Percentiles rank a stretch among this genome's conserved stretches.
phyloP scores from a whole-genome alignment of 1,140 invertebrate species.

The Diorhabda carinulata region DNA sequence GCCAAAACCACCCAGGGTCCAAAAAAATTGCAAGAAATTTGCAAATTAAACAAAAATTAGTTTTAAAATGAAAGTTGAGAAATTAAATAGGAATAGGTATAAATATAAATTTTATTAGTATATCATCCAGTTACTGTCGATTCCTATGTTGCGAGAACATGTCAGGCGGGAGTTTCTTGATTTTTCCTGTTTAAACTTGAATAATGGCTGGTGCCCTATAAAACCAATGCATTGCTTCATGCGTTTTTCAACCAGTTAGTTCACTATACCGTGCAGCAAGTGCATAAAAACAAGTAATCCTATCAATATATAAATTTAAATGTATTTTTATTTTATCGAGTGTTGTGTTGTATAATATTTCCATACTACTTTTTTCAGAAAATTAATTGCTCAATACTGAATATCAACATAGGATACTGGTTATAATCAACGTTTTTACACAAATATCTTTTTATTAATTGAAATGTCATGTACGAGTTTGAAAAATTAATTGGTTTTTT shows the following conservation, averaged over 20 bases:
- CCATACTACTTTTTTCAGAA: not conserved
- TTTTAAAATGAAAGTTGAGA: slow-evolving; percentile 12
- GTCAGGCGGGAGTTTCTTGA: slow-evolving; percentile 19
- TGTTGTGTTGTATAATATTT: not conserved
- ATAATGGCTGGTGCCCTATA: slow-evolving; percentile 15
- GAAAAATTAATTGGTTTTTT: slow-evolving; percentile 4
- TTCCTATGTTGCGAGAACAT: slow-evolving; percentile 11
- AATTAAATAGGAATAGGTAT: slow-evolving; percentile 18
- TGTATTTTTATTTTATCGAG: slow-evolving; percentile 6
- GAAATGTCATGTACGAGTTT: slow-evolving; percentile 4
- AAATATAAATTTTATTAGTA: slow-evolving; percentile 11
- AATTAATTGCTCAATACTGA: not conserved
- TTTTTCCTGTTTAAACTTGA: slow-evolving; percentile 22
- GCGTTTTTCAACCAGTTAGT: slow-evolving; percentile 15
- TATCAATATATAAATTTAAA: slow-evolving; percentile 8
- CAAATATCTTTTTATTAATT: slow-evolving; percentile 6
- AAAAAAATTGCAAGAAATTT: not conserved
- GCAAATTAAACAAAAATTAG: not conserved
- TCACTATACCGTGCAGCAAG: slow-evolving; percentile 6
- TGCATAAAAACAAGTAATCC: slow-evolving; percentile 13
- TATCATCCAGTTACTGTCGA: slow-evolving; percentile 7
- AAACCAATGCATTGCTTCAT: slow-evolving; percentile 18
- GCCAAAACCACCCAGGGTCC: not conserved
- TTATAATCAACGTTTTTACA: slow-evolving; percentile 2
- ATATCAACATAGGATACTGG: not conserved